Conservation (phyloP, 2,797 vertebrate genomes). For the Pseudochirops cupreus region DNA sequence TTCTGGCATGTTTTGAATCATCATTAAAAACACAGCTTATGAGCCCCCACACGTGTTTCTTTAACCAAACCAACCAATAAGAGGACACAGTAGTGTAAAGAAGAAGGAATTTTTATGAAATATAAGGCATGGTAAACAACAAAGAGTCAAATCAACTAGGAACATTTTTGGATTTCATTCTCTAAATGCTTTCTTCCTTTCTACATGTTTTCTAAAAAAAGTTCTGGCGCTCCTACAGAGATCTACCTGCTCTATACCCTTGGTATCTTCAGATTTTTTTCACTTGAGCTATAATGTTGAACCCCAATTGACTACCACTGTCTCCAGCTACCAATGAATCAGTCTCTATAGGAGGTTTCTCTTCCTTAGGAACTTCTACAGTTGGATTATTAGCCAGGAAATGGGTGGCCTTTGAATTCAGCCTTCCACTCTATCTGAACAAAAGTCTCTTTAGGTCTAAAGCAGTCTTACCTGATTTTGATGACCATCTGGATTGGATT, state of each 20-base stretch:
- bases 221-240: not conserved
- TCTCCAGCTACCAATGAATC: too few relatives aligned
- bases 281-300: slow-evolving; percentile 35
- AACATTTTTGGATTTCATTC: not conserved
- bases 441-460: too few relatives aligned
- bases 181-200: not conserved
- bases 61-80: not conserved
- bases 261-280: slow-evolving; percentile 22
- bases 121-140: not conserved
- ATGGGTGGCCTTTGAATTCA: too few relatives aligned
- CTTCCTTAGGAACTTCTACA: too few relatives aligned
- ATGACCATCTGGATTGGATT: too few relatives aligned
- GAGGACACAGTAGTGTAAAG: not conserved
- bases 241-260: not conserved
- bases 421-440: too few relatives aligned
- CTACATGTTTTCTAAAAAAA: not conserved
- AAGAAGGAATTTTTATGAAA: not conserved
- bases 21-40: not conserved
- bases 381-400: too few relatives aligned
- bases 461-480: too few relatives aligned
- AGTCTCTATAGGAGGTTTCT: too few relatives aligned
- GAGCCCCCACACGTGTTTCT: not conserved
- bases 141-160: not conserved
- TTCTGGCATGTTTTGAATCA: not conserved
- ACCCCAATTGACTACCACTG: too few relatives aligned